Base-by-base conservation (phyloP, 2,797 vertebrate species). In the Ciconia nigra region DNA sequence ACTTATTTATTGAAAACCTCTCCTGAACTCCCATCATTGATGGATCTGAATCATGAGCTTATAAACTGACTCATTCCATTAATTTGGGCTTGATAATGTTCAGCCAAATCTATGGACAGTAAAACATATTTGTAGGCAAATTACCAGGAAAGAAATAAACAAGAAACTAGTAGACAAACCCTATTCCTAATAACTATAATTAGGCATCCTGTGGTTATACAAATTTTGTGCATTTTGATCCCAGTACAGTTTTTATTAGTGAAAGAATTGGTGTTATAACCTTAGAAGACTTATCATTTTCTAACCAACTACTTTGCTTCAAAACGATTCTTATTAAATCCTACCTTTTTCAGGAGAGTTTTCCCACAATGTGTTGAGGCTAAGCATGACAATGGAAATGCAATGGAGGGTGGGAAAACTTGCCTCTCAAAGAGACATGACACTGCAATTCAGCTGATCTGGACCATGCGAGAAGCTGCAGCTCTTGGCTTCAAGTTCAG, bases 121-220 rank as follows among this genome's bases (percentile, higher is more conserved):
- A 82, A 93, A 94, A 71, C 14, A 41, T 54, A 91, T 71, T 93
- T 89, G 31, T 35, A 93, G 77, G 83, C 63, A 89, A 90, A 94
- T 93, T 91, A 95, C 49, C 22, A 83, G 66, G 74, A 89, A 90
- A 62, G 39, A 93, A 92, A 90, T 87, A 89, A 89, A 86, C 19
- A 81, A 66, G 59, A 76, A 93, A 52, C 72, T 65, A 86, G 42
- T 22, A 74, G 63, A 65, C 46, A 72, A 95, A 65, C 18, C 22
- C 28, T 86, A 46, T 54, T 95, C 62, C 85, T 97, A 88, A 95
- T 90, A 91, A 79, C 70, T 77, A 35, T 93, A 79, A 97, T 96
- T 88, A 96, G 67, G n/a, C 77, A 90, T 16, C 71, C 86, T 82
- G 59, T 77, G 47, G 67, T 79, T 94, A 62, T 93, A 61, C 61